These are phyloP conservation scores for Meandrusa payeni DNA, from an alignment of 2,888 invertebrate genomes.

Conservation along the genomic window DNA sequence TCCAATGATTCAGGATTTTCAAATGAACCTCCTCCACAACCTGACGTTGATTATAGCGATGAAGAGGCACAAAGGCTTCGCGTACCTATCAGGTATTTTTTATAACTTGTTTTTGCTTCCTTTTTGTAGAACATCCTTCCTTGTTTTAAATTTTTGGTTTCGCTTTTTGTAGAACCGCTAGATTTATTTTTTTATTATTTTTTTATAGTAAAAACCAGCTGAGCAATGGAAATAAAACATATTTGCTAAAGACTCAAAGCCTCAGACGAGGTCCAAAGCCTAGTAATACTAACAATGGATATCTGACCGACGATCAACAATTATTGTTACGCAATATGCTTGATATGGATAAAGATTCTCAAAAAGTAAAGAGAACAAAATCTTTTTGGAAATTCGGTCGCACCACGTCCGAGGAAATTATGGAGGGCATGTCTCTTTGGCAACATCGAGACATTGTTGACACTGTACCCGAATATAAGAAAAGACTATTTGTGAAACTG, in stretches of 20 bases:
- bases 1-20: conserved; percentile 96
- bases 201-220: conserved; percentile 70
- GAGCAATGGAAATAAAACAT: conserved; percentile 59
- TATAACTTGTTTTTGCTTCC: conserved; percentile 24
- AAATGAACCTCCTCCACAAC: conserved; percentile 93
- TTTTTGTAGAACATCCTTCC: conserved; percentile 26
- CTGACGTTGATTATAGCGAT: conserved; percentile 94
- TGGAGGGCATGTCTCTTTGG: conserved; percentile 94
- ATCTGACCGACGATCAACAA: conserved; percentile 80
- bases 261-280: conserved; percentile 63
- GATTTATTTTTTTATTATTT: conserved; percentile 28
- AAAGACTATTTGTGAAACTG: conserved; percentile 68
- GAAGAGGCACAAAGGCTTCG: conserved; percentile 87
- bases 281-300: conserved; percentile 62
- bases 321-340: conserved; percentile 70
- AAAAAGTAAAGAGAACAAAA: conserved; percentile 89
- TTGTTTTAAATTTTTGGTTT: conserved; percentile 41
- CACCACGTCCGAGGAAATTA: conserved; percentile 85
- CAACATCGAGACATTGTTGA: conserved; percentile 91
- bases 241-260: conserved; percentile 73
- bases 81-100: conserved; percentile 82
- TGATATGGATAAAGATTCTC: conserved; percentile 82
- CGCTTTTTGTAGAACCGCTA: conserved; percentile 44
- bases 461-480: conserved; percentile 80
- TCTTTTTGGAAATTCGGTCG: conserved; percentile 93